Conservation (phyloP, 2,888 invertebrate species). For the Scaptodrosophila latifasciaeformis region DNA sequence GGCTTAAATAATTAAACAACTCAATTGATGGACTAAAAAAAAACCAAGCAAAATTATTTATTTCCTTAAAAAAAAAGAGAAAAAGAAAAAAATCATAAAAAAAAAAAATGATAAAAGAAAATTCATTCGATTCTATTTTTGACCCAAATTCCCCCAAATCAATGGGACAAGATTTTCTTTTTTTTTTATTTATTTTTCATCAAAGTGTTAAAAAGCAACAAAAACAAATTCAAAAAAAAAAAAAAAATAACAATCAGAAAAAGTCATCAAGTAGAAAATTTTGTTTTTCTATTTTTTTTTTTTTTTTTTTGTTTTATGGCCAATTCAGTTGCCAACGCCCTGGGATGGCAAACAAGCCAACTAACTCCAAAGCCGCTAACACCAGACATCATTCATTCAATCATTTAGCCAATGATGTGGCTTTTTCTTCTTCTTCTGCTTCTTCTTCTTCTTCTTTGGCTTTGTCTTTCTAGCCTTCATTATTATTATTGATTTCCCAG, state of each 20-base stretch:
- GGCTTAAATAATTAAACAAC: conserved; percentile 7
- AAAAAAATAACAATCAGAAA: conserved; percentile 28
- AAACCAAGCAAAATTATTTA: too few species aligned
- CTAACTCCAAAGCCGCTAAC: too few species aligned
- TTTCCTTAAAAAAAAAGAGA: too few species aligned
- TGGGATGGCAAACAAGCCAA: not conserved
- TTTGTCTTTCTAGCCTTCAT: too few species aligned
- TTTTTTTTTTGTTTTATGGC: conserved; percentile 15
- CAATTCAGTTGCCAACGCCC: conserved; percentile 22
- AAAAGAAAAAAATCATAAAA: conserved; percentile 22
- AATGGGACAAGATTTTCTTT: too few species aligned
- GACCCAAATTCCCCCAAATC: conserved; percentile 53
- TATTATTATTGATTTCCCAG: conserved; percentile 67
- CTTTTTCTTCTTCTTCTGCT: conserved; percentile 48
- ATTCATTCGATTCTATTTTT: conserved; percentile 15
- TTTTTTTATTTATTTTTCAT: too few species aligned
- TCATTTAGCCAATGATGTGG: conserved; percentile 63
- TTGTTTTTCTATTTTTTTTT: too few species aligned
- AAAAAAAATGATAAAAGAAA: too few species aligned
- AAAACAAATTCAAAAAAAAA: too few species aligned
- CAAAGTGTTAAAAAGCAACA: conserved; percentile 48
- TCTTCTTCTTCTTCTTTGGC: too few species aligned
- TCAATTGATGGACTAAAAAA: not conserved
- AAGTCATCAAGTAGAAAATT: conserved; percentile 51
- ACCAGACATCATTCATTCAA: conserved; percentile 55